These are phyloP conservation scores for Silurus aristotelis DNA, from an alignment of 2,797 vertebrate genomes.

Conservation along the genomic window DNA sequence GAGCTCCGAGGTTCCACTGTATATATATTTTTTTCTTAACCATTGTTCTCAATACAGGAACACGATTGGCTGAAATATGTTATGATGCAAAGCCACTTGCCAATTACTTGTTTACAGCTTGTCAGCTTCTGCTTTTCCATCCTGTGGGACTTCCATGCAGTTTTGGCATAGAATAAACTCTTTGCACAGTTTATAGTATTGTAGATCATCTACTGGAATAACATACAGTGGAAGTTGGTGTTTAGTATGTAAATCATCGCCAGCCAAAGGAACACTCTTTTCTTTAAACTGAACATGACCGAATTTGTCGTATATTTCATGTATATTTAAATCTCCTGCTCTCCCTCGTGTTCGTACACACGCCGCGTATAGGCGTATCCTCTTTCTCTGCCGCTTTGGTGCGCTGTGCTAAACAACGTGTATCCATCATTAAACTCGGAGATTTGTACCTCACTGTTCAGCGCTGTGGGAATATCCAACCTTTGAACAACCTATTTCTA, in stretches of 20 bases:
- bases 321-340: not conserved
- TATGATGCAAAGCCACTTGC: not conserved
- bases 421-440: constrained; percentile 12
- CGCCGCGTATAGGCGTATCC: not conserved
- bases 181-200: not conserved
- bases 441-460: not conserved
- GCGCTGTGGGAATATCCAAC: constrained; percentile 14
- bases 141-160: not conserved
- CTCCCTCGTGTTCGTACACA: not conserved
- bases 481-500: not conserved
- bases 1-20: too few species aligned
- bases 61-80: not conserved
- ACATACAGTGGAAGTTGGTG: too few species aligned
- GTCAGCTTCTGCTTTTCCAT: not conserved
- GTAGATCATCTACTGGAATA: too few species aligned
- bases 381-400: constrained; percentile 4
- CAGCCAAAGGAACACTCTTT: not conserved
- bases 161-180: not conserved
- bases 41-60: not conserved
- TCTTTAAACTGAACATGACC: not conserved
- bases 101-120: not conserved
- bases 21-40: too few species aligned
- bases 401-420: not conserved
- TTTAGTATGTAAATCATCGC: not conserved
- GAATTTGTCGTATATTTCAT: not conserved